Evolutionary conservation across 2,113 vertebrate genomes (phyloP).

Genomic region (Myotis yumanensis): DNA sequence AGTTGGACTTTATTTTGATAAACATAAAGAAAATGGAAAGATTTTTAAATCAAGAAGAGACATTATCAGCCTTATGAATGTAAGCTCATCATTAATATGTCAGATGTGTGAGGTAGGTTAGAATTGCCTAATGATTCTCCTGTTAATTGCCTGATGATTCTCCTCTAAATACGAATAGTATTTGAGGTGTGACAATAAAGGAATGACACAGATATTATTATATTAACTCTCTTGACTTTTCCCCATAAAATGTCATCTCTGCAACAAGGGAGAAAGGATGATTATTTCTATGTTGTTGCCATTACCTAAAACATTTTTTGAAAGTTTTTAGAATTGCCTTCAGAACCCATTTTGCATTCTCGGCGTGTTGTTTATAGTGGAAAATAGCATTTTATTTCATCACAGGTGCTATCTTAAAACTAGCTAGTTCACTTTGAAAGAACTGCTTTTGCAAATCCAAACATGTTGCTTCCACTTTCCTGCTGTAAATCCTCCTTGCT

Average conservation of each 20-base stretch:
- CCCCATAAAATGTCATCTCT: background rate
- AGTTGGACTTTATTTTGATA: constrained; percentile 2
- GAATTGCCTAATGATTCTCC: background rate
- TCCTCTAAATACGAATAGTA: background rate
- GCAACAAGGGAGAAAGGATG: background rate
- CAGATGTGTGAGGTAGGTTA: background rate
- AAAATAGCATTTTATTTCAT: constrained; percentile 42
- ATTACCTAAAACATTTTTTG: background rate
- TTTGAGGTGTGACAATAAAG: background rate
- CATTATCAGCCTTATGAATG: background rate
- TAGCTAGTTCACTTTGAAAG: background rate
- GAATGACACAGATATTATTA: background rate
- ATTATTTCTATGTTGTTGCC: constrained; percentile 6
- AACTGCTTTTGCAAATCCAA: constrained; percentile 39
- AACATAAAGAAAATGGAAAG: constrained; percentile 22
- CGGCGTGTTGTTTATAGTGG: background rate
- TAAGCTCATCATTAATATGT: background rate
- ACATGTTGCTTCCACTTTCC: background rate
- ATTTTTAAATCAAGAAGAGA: constrained; percentile 26
- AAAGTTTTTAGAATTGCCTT: constrained; percentile 32
- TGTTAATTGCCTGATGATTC: background rate
- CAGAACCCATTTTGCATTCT: constrained; percentile 28
- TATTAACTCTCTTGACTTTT: constrained; percentile 13
- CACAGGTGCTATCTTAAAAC: background rate
- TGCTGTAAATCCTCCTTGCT: background rate